Conservation (phyloP, 2,888 invertebrate genomes). For the Lissocephala sabroskyi region DNA sequence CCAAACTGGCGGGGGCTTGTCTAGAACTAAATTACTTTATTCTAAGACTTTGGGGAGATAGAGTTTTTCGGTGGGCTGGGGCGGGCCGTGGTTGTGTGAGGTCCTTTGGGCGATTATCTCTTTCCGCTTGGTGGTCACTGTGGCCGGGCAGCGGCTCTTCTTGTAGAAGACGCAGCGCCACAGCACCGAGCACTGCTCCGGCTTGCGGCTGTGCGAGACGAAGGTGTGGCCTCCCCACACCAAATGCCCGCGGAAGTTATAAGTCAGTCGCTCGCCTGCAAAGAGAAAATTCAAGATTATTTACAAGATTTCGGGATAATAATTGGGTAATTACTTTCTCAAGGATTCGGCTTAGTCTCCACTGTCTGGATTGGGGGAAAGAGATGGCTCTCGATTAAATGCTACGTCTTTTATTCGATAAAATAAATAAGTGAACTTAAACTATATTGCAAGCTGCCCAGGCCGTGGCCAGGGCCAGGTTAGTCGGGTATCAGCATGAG, state of each 20-base stretch:
- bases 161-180: slow-evolving; percentile 68
- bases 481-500: slow-evolving; percentile 56
- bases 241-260: slow-evolving; percentile 68
- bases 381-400: background rate
- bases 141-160: slow-evolving; percentile 58
- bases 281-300: no score
- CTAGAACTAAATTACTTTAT: background rate
- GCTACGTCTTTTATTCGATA: no score
- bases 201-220: slow-evolving; percentile 50
- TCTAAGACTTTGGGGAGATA: slow-evolving; percentile 4
- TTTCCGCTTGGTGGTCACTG: slow-evolving; percentile 65
- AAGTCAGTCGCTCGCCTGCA: background rate
- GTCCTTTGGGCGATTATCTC: slow-evolving; percentile 41
- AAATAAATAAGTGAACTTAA: no score
- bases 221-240: slow-evolving; percentile 62
- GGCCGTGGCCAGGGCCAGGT: no score
- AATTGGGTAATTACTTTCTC: no score
- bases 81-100: slow-evolving; percentile 64
- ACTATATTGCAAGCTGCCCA: slow-evolving; percentile 57
- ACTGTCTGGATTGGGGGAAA: no score
- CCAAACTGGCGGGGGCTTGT: background rate
- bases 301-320: no score
- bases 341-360: no score
- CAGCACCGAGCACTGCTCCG: slow-evolving; percentile 47
- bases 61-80: slow-evolving; percentile 37